Base-by-base conservation (phyloP, 1,140 invertebrate genomes). In the Mycetomoellerius zeteki region DNA sequence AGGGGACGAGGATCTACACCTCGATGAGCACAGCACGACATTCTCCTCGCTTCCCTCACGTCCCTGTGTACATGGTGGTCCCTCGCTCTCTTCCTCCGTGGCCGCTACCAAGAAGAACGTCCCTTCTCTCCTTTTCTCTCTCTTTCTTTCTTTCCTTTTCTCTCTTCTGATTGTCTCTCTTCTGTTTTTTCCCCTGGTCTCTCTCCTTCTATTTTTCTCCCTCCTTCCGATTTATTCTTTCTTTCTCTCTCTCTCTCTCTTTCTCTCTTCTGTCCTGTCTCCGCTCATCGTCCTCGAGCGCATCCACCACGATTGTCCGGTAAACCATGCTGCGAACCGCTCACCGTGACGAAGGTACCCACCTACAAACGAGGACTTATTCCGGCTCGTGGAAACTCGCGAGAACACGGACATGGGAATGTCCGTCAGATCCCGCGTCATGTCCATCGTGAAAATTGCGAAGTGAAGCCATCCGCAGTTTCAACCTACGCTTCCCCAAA, bases 1-100 rank as follows among this genome's bases (percentile, higher is more conserved):
- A 93, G 94, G 93, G 94, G 94, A 95, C 94, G 94, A 95, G 94
- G 94, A 95, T 94, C 93, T 95, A 95, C 94, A 95, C 93, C 93
- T 95, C 94, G 94, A 95, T 95, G 94, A 95, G 90, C 94, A 95
- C 94, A 93, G 90, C 93, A 94, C 93, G 94, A 94, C 94, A 94
- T 93, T 94, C 93, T 94, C 93, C 91, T 92, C 93, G 90, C 89
- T 92, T 91, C 94, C 91, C 80, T 60, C 69, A 69, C 92, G 80
- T 91, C 92, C 82, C 91, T 89, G 90, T 91, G 56, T 73, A 64
- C 88, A 72, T 86, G 76, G 54, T 91, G 85, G 78, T 91, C 92
- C 82, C 88, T 89, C 88, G 72, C 87, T 91, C 90, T 93, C 93
- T 92, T 91, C 90, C 91, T 92, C 87, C 89, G 89, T 89, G 84